These are phyloP conservation scores for Bombus pascuorum DNA, from an alignment of 1,140 invertebrate genomes.

Conservation along the genomic window DNA sequence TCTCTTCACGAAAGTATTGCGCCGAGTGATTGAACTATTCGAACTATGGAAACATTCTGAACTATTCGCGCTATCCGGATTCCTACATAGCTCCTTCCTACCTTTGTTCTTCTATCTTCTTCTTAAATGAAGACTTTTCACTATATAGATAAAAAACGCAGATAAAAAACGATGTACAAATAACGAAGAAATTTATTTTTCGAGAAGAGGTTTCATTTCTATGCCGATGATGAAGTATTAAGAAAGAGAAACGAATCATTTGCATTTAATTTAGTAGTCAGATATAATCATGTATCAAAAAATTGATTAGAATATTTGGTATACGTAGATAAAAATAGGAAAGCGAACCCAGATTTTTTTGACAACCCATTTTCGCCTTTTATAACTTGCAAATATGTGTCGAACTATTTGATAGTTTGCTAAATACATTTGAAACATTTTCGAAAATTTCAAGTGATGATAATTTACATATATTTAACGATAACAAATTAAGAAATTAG, in stretches of 20 bases:
- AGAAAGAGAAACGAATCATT: no score
- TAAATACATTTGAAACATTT: neutral
- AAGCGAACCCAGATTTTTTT: no score
- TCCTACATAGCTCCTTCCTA: neutral
- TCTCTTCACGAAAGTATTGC: neutral
- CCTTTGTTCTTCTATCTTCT: neutral
- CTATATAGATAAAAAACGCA: neutral
- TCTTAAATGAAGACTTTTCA: neutral
- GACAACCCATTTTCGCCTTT: no score
- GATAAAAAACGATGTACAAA: no score
- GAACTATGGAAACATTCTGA: neutral
- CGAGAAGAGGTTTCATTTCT: no score
- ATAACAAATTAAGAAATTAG: neutral
- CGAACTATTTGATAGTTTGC: neutral
- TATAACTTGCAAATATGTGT: neutral
- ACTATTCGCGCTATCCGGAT: neutral
- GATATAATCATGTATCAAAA: no score
- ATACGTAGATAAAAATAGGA: no score
- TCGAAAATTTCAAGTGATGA: neutral
- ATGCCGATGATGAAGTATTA: no score
- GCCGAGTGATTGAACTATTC: neutral
- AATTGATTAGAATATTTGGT: no score
- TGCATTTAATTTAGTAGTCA: no score
- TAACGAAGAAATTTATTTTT: no score
- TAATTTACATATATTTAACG: no score